These are phyloP conservation scores for Acanthisitta chloris DNA, from an alignment of 2,113 vertebrate species.

Conservation along the genomic window DNA sequence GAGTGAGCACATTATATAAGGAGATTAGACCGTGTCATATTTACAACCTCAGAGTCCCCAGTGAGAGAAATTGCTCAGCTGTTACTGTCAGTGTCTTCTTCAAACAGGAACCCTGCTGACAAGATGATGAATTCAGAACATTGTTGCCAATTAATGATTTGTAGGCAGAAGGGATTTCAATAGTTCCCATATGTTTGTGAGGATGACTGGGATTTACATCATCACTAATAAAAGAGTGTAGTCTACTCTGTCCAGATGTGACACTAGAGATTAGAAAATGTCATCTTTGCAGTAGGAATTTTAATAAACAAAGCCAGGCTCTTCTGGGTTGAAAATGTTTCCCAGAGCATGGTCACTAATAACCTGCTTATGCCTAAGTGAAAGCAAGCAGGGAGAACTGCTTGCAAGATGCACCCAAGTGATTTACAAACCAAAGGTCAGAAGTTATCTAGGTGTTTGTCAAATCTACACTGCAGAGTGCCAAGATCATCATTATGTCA, in stretches of 20 bases:
- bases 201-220: slow-evolving; percentile 35
- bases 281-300: background rate
- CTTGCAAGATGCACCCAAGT: background rate
- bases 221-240: background rate
- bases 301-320: slow-evolving; percentile 24
- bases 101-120: slow-evolving; percentile 49
- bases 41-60: background rate
- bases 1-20: background rate
- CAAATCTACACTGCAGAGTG: background rate
- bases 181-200: slow-evolving; percentile 47
- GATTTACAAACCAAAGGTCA: slow-evolving; percentile 19
- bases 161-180: slow-evolving; percentile 55
- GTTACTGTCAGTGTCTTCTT: slow-evolving; percentile 36
- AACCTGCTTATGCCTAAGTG: background rate
- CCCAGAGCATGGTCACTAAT: background rate
- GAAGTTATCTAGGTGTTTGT: background rate
- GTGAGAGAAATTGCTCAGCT: background rate
- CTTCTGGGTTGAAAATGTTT: background rate
- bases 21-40: slow-evolving; percentile 37
- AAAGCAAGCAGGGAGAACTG: background rate
- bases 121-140: slow-evolving; percentile 59
- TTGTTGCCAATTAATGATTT: slow-evolving; percentile 55
- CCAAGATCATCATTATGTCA: background rate
- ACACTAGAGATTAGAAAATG: slow-evolving; percentile 24
- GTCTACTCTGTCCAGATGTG: background rate